Evolutionary conservation across 2,797 vertebrate genomes (phyloP).

Genomic region (Catostomus latipinnis): DNA sequence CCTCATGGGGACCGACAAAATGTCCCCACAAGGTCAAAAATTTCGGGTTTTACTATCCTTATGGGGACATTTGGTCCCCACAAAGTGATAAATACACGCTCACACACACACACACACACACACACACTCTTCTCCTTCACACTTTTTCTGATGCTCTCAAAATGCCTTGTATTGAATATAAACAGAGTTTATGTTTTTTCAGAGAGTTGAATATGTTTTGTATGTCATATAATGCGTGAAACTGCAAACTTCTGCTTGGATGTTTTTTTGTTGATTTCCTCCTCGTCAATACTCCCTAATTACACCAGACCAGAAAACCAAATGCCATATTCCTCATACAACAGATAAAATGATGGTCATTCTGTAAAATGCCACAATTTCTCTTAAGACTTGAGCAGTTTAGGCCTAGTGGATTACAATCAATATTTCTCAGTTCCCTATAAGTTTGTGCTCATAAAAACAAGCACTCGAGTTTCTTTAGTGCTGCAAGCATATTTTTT

Average conservation of each 20-base stretch:
- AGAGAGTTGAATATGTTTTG: neutral
- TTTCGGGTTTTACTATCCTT: too few species aligned
- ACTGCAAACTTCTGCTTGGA: conserved; percentile 4
- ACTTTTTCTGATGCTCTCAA: neutral
- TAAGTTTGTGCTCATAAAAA: neutral
- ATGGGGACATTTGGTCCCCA: too few species aligned
- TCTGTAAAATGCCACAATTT: neutral
- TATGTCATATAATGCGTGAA: conserved; percentile 18
- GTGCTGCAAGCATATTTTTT: too few species aligned
- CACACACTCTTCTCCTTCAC: neutral
- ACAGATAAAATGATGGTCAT: neutral
- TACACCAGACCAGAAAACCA: conserved; percentile 9
- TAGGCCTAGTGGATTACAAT: neutral
- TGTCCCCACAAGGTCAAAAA: too few species aligned
- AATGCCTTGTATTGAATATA: neutral
- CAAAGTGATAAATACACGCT: too few species aligned
- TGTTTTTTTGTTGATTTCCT: conserved; percentile 2
- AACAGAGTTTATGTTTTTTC: neutral
- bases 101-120: neutral
- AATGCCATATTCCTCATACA: conserved; percentile 11
- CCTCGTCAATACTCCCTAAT: neutral
- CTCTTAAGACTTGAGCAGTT: neutral
- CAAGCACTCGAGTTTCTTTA: neutral
- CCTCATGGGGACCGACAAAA: too few species aligned
- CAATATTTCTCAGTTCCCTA: conserved; percentile 8